Base-by-base conservation (phyloP, 2,888 invertebrate genomes). In the Drosophila pegasa region DNA sequence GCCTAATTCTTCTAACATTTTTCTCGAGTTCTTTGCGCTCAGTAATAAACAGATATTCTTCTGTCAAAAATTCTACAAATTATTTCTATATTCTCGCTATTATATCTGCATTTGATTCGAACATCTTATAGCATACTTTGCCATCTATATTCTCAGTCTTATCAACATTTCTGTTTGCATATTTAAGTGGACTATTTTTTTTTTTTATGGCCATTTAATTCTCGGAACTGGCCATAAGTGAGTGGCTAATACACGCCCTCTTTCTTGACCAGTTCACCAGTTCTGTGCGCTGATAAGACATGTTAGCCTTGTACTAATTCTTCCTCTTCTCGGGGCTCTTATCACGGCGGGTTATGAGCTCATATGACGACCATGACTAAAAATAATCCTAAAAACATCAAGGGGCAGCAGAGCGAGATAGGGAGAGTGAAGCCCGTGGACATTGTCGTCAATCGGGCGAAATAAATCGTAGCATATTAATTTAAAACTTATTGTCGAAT, bases 401-500 rank as follows among this genome's bases (percentile, higher is more conserved):
- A 31, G 31, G 4, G 47, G 10, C 3, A 10, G n/a, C 16, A 10
- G 16, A 37, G 41, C 0, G 6, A 0, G 33, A 20, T 9, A 48
- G 27, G 14, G 18, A 33, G 7, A 10, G 12, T 0, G 6, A 6
- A 14, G 9, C 10, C 14, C 20, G 2, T 45, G 16, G 38, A 18
- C 27, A 57, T 76, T 85, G 87, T 87, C 75, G 81, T 81, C 87
- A 84, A 84, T 68, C 70, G 27, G n/a, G 16, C 10, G 61, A 66
- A 63, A 54, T 64, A 54, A 75, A 60, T 78, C 70, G 55, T 45
- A 59, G 67, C 62, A 86, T 86, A 86, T 86, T 88, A 70, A 83
- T 86, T 86, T 77, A 70, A 80, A 87, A 85, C 63, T 73, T 80
- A 79, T 80, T 87, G 75, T 67, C 63, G 66, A 68, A 61, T 63